phyloP scores from a whole-genome alignment of 2,113 vertebrate genomes.

The Muntiacus muntjak region DNA sequence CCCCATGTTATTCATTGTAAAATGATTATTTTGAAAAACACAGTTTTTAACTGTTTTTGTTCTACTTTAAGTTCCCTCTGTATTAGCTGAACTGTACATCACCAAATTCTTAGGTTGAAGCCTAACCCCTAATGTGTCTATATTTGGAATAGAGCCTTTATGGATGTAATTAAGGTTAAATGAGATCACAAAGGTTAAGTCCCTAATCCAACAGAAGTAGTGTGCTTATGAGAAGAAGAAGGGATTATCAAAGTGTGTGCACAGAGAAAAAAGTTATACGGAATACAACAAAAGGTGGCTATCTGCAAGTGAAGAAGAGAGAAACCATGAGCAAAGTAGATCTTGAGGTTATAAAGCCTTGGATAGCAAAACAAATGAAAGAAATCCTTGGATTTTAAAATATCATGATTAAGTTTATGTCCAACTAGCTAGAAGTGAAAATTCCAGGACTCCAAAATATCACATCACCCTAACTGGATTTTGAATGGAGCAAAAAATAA shows the following conservation, averaged over 20 bases:
- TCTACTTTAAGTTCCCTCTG: not conserved
- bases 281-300: not conserved
- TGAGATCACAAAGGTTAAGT: not conserved
- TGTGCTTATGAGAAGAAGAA: not conserved
- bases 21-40: not conserved
- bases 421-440: conserved; percentile 97
- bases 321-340: conserved; percentile 92
- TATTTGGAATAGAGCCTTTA: not conserved
- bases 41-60: not conserved
- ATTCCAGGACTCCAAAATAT: conserved; percentile 94
- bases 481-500: conserved; percentile 81
- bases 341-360: conserved; percentile 95
- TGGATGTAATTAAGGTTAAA: not conserved
- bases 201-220: not conserved
- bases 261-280: not conserved
- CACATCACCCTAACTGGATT: conserved; percentile 94
- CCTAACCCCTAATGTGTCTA: not conserved
- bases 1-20: not conserved
- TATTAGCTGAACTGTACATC: not conserved
- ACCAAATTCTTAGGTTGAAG: not conserved
- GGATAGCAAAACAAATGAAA: conserved; percentile 93
- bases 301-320: not conserved
- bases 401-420: conserved; percentile 95
- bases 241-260: not conserved
- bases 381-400: conserved; percentile 95